Base-by-base conservation (phyloP, 2,888 invertebrate genomes). In the Liodrosophila aerea region DNA sequence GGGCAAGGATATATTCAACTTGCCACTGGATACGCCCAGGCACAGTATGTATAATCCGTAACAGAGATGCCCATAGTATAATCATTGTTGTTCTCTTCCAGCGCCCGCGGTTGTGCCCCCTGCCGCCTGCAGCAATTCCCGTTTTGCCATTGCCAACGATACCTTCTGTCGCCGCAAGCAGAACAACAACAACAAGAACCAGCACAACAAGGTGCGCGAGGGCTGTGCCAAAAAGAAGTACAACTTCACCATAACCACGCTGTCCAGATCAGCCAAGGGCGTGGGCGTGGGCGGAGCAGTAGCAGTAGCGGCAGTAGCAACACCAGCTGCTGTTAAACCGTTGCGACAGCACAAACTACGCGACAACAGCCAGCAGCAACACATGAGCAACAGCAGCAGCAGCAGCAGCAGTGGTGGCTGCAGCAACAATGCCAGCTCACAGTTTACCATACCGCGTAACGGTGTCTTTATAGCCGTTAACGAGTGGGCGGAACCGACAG, bases 391-490 rank as follows among this genome's bases (percentile, higher is more conserved):
- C 12, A 30, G 45, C 12, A 30, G 45, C 41, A 51, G 1, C 29
- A 47, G 16, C 16, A 46, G 29, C 45, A 45, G 34, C 27, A 40
- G 39, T n/a, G n/a, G n/a, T n/a, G n/a, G n/a, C n/a, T n/a, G n/a
- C 45, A 49, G 16, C 46, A 47, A n/a, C n/a, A 37, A 31, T 47
- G 41, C 63, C 45, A 47, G 50, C 34, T 57, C 75, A 43, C 85
- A 87, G 56, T 87, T 87, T 53, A 88, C 87, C 57, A 85, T 89
- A 66, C 88, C 87, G 39, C 86, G 89, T 8, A 92, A 92, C 44
- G 92, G 93, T 18, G 92, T 93, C 8, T 92, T 93, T 89, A 92
- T 93, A 67, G 93, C 93, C 1, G 93, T 93, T 1, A 92, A 92
- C n/a, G 93, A 93, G 75, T 93, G 93, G 93, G 67, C 82, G n/a